A percentile compares a stretch with the other conserved stretches of the same genome.
phyloP scores from a whole-genome alignment of 2,888 invertebrate genomes.

The Noctua fimbriata region DNA sequence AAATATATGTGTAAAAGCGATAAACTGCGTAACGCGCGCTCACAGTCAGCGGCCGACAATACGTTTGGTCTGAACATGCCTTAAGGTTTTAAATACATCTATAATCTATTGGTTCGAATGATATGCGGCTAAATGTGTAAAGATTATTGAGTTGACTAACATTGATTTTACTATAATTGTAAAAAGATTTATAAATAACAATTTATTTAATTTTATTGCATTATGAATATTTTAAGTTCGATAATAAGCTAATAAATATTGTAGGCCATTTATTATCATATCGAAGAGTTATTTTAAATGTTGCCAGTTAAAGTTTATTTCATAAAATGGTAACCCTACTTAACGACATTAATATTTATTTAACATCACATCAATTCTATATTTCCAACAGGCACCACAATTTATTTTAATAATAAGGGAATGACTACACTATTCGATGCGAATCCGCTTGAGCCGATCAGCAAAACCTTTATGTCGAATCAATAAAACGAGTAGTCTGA shows the following conservation, averaged over 20 bases:
- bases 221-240: background rate
- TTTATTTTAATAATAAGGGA: slow-evolving; percentile 1
- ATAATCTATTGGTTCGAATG: background rate
- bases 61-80: no score
- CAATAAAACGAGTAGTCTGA: background rate
- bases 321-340: slow-evolving; percentile 12
- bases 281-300: background rate
- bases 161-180: slow-evolving; percentile 6
- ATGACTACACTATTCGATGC: background rate
- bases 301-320: slow-evolving; percentile 19
- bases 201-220: slow-evolving; percentile 1
- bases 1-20: no score
- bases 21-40: no score
- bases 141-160: slow-evolving; percentile 1
- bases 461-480: background rate
- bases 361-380: slow-evolving; percentile 37
- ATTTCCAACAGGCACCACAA: slow-evolving; percentile 42
- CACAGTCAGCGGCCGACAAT: no score
- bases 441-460: background rate
- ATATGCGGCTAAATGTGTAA: slow-evolving; percentile 9
- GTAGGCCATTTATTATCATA: background rate
- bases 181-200: slow-evolving; percentile 6
- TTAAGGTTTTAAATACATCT: slow-evolving; percentile 1
- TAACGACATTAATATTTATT: slow-evolving; percentile 10
- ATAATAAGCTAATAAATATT: slow-evolving; percentile 20